Evolutionary conservation across 37 sponge, comb jelly and placozoan species (phyloP), one percentile per base, ranked within the genome.

Genomic region (Corticium candelabrum): DNA sequence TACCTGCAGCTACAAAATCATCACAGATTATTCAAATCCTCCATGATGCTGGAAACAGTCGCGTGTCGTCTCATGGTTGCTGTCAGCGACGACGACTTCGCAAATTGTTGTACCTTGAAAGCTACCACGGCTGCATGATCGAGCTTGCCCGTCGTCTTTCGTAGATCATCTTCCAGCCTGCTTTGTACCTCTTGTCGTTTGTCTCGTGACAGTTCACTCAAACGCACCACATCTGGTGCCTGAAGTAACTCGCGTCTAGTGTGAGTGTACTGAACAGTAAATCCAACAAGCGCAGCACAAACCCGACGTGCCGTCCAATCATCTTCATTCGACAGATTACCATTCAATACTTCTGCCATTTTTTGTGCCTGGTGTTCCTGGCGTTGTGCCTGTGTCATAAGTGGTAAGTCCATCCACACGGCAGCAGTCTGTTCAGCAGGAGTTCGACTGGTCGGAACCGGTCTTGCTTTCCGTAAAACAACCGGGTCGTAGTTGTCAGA

Each of bases 71-170:
- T 50, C 21, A 27, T 21, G 62, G 21, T 21, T 21, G 62, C 62
- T 21, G 62, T 50, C 21, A 50, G 62, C 15, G 62, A n/a, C n/a
- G n/a, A n/a, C n/a, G n/a, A n/a, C n/a, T n/a, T n/a, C n/a, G 56
- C 31, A 15, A 70, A 35, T 27, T 39, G 34, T 35, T 86, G 83
- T 3, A 90, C 89, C 74, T 85, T 81, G 76, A 74, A 87, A 0
- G 91, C 85, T 1, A 88, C 91, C 1, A 88, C 81, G 32, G 90
- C 74, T 5, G 94, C 94, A 41, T 94, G 94, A 35, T 94, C 94
- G 35, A 94, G 74, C 69, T 94, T 94, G 1, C 94, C 91, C 11
- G 81, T 57, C 21, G 79, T 29, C 5, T 41, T 11, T 34, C 83
- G 76, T 3, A 87, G 21, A n/a, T 34, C 38, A 0, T n/a, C 56